Evolutionary conservation across 2,888 invertebrate species (phyloP), one percentile per base, ranked within the genome.

Genomic region (Fissipunctia ypsillon): DNA sequence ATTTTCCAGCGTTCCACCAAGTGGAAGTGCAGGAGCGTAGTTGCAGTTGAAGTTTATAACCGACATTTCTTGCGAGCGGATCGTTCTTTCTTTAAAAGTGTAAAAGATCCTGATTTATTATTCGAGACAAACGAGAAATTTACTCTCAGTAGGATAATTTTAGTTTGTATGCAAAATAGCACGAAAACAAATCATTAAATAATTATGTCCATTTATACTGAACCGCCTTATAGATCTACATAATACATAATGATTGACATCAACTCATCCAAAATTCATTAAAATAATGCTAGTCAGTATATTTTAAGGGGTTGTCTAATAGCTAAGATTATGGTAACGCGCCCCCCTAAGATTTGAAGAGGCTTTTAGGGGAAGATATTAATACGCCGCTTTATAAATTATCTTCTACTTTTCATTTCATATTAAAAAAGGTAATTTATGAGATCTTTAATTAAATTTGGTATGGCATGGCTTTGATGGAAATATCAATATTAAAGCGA

Each of bases 241-340:
- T n/a, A n/a, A n/a, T n/a, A 61, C 50, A 63, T 68, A 76, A 81
- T 81, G 68, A 79, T 82, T 68, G 80, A 83, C 70, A 63, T 57
- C 12, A 63, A 61, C 69, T 65, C 84, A 70, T 81, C 60, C 45
- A 69, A 81, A 84, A 75, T 78, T 83, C 72, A 79, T 84, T 68
- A 79, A 79, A 76, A 79, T 84, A 76, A 80, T 76, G 68, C 67
- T 68, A 76, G 67, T 75, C 70, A 82, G 80, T 76, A 63, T 79
- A 79, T 73, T 82, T 78, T 74, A 76, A 76, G 80, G 66, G 80
- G 65, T 84, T 74, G 61, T 75, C 81, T 81, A 78, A 83, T 78
- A 81, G 74, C 74, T 63, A 52, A 73, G 78, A 84, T 83, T 83
- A 74, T 81, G 73, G 69, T 69, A 81, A 67, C 67, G 68, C 71